Evolutionary conservation across 2,888 invertebrate species (phyloP), one percentile per base, ranked within the genome.

Genomic region (Blomia tropicalis): DNA sequence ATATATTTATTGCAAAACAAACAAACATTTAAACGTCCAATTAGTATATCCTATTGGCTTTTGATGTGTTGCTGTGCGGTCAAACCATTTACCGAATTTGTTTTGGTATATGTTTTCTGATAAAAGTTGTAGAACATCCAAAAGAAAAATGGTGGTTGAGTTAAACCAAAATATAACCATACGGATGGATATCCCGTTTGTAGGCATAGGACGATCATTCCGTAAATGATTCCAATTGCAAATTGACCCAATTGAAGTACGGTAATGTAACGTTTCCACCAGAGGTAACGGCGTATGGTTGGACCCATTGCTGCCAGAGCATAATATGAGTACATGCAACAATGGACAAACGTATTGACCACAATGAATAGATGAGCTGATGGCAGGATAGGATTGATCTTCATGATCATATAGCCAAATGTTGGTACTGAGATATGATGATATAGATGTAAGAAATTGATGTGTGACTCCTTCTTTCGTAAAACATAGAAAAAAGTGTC

Each of bases 211-310:
- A 58, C 41, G n/a, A 58, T 17, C 2, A 41, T n/a, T 2, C 56
- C 56, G 23, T 58, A 32, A 41, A 58, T 23, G 14, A 58, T 58
- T 19, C 59, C 36, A 41, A 58, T 58, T 11, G 19, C 36, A 58
- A 58, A 58, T 58, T 58, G 59, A 17, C 19, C 25, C 27, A 58
- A 29, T 23, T 58, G 59, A n/a, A 58, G 44, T 22, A 58, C 23
- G 27, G 59, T 58, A 3, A 58, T 58, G 36, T 58, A 58, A 14
- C 43, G 23, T 41, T 58, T 58, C 41, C 59, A 58, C 43, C 59
- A 58, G 11, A 58, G 43, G 7, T 41, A 58, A 4, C 27, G 36
- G 44, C 41, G 59, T 4, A 58, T n/a, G 11, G 11, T 56, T 58
- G 59, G 59, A 1, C 43, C 59, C 3, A 58, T 2, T 25, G 59